Base-by-base conservation (phyloP, 2,797 vertebrate genomes). In the Lutjanus argentimaculatus region DNA sequence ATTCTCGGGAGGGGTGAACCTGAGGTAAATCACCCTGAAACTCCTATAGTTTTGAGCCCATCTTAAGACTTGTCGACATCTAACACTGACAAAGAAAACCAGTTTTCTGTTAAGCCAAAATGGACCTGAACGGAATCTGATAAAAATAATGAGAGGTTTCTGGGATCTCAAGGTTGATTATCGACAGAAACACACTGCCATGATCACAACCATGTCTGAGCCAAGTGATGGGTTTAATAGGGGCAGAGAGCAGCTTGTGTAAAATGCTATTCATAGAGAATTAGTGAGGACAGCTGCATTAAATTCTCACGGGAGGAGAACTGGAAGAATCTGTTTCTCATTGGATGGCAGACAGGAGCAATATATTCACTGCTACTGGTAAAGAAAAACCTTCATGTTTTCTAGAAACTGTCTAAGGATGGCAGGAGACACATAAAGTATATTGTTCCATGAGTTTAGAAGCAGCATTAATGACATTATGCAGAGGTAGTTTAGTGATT, bases 261-360 rank as follows among this genome's bases (percentile, higher is more conserved):
- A 61, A 88, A 75, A 75, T 51, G 57, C 58, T 82, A 77, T 80
- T 83, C 56, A 73, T 46, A 70, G 62, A 78, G 66, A 73, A 82
- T 68, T 14, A 53, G 40, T 17, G 49, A 80, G 71, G 72, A 76
- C 70, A 80, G 77, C 68, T 63, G 25, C 67, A 69, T 57, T 79
- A 40, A 69, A 83, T 62, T 72, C 70, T 86, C 43, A 64, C 36
- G 63, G 77, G 76, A 75, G 49, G 59, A 65, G 57, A 77, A 53
- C 2, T 68, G 72, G 16, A 0, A 21, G 9, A 58, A 45, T 42
- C 58, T 42, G 55, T 67, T 80, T 40, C 57, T 74, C 49, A 81
- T 57, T 73, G 40, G 66, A 30, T 9, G 36, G 43, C 72, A 80
- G 42, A 67, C 56, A 69, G 52, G 8, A 45, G 15, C 48, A 52